A percentile compares a stretch with the other conserved stretches of the same genome.
These are phyloP conservation scores for human (Homo sapiens) DNA, from an alignment of 2,113 vertebrate genomes.

Conservation along the genomic window GRCh38 chr12:97952501-97953000, in stretches of 20 bases:
- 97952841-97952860: conserved; percentile 64
- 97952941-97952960: conserved; percentile 51
- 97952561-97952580: conserved; percentile 74
- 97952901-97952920: conserved; percentile 10
- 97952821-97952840: conserved; percentile 66
- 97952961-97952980: conserved; percentile 57
- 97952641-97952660: conserved; percentile 76
- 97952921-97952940: conserved; percentile 48
- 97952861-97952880: conserved; percentile 67
- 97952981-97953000: conserved; percentile 51
- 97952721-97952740: conserved; percentile 55
- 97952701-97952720: conserved; percentile 69
- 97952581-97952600: conserved; percentile 73
- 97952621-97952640: conserved; percentile 83
- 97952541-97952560: conserved; percentile 82
- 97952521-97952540: conserved; percentile 77
- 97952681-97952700: conserved; percentile 74
- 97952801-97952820: conserved; percentile 18
- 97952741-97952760: conserved; percentile 71
- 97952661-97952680: conserved; percentile 81
- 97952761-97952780: conserved; percentile 66
- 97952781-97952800: conserved; percentile 66
- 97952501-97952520: conserved; percentile 76
- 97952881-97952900: not conserved
- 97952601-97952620: conserved; percentile 83